phyloP scores from a whole-genome alignment of 2,797 vertebrate species.

The Merluccius polli region DNA sequence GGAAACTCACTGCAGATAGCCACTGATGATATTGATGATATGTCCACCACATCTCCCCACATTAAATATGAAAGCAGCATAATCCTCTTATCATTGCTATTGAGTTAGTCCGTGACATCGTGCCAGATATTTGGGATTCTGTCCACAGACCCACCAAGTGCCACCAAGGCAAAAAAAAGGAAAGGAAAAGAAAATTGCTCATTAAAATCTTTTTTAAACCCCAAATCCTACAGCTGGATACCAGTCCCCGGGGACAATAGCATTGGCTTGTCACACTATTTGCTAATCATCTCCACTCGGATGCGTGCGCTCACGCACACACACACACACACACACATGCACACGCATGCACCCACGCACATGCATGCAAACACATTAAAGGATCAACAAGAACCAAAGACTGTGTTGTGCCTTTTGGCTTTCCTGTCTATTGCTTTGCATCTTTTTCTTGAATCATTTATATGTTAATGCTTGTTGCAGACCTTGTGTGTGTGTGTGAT shows the following conservation, averaged over 20 bases:
- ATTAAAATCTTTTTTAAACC: conserved; percentile 48
- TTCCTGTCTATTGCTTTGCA: conserved; percentile 22
- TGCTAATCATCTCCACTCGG: conserved; percentile 41
- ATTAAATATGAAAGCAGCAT: not conserved
- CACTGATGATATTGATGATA: not conserved
- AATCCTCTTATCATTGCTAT: not conserved
- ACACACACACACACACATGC: conserved; percentile 10
- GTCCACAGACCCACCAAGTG: conserved; percentile 40
- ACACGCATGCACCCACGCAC: conserved; percentile 9
- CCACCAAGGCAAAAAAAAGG: conserved; percentile 41
- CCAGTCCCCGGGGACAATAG: conserved; percentile 33
- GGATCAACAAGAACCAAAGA: conserved; percentile 38
- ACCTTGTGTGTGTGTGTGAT: not conserved
- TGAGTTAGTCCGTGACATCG: not conserved
- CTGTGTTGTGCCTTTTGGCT: conserved; percentile 22
- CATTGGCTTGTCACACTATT: conserved; percentile 43
- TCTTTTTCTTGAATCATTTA: conserved; percentile 49
- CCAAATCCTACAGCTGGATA: conserved; percentile 27
- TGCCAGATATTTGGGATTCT: conserved; percentile 37
- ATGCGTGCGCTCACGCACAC: not conserved
- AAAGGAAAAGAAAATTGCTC: conserved; percentile 48
- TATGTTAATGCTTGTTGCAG: conserved; percentile 28
- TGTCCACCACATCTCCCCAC: not conserved
- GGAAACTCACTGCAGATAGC: not conserved
- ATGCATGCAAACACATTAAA: conserved; percentile 10